Evolutionary conservation across 2,113 vertebrate genomes (phyloP).

Genomic region (Dasypus novemcinctus): DNA sequence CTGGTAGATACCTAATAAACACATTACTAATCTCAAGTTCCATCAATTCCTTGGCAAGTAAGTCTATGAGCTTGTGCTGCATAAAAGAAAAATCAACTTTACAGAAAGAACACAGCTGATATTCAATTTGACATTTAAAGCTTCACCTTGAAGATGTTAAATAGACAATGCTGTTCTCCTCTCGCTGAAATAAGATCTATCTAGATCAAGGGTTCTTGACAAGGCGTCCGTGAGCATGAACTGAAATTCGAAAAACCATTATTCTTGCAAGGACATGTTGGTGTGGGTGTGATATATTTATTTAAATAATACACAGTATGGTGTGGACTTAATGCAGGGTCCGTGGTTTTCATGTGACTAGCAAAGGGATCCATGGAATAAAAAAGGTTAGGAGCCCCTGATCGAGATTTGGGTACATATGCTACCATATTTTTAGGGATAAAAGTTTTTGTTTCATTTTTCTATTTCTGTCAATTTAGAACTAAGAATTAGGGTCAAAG

Average conservation of each 20-base stretch:
- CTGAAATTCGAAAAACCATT: too few relatives aligned
- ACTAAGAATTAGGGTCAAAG: background rate
- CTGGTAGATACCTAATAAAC: background rate
- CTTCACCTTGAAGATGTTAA: conserved; percentile 8
- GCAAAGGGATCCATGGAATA: too few relatives aligned
- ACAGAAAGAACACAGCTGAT: background rate
- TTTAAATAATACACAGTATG: too few relatives aligned
- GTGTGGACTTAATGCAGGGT: too few relatives aligned
- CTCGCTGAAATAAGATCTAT: background rate
- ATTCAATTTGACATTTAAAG: conserved; percentile 18
- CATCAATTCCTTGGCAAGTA: background rate
- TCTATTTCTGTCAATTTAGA: background rate
- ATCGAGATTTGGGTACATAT: background rate
- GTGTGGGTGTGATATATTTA: too few relatives aligned
- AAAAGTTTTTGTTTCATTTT: background rate
- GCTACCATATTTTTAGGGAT: background rate
- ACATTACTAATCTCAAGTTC: background rate
- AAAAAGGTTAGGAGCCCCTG: too few relatives aligned
- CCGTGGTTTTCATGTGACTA: too few relatives aligned
- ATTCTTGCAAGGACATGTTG: too few relatives aligned
- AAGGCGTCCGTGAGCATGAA: too few relatives aligned
- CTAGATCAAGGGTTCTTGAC: background rate
- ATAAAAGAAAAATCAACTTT: background rate
- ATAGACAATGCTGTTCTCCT: background rate
- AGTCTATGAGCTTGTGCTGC: background rate